Conservation (phyloP, 1,140 invertebrate genomes). For the Yoshiicerus persimilis region DNA sequence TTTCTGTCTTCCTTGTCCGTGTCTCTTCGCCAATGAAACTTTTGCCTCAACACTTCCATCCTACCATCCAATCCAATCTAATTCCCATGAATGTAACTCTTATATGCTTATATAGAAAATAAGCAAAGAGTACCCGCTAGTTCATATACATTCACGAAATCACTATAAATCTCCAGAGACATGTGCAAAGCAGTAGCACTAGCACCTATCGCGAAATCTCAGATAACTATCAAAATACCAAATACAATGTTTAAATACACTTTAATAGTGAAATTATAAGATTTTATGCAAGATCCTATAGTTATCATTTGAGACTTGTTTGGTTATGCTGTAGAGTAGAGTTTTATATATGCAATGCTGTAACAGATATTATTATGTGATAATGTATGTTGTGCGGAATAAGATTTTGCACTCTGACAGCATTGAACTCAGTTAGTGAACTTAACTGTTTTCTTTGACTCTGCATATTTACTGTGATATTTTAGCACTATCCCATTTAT, state of each 20-base stretch:
- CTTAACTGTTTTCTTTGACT: neutral
- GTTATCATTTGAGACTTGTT: too few species aligned
- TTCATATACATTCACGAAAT: neutral
- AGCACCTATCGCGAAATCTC: too few species aligned
- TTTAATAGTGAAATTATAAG: too few species aligned
- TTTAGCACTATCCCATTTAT: neutral
- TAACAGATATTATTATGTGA: too few species aligned
- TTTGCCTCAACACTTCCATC: neutral
- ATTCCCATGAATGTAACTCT: neutral
- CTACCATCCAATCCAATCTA: neutral
- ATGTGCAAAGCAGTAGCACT: neutral
- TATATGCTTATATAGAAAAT: neutral
- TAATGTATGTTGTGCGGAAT: too few species aligned
- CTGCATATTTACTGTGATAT: neutral
- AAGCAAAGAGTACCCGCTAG: neutral
- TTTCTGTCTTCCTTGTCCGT: neutral
- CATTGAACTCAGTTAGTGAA: neutral
- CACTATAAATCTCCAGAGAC: neutral
- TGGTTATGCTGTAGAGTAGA: too few species aligned
- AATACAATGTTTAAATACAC: too few species aligned
- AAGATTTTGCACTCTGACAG: neutral
- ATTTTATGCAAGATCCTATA: too few species aligned
- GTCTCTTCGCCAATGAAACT: neutral
- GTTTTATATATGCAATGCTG: too few species aligned
- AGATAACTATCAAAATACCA: too few species aligned